Evolutionary conservation across 37 sponge, comb jelly and placozoan species (phyloP).

Genomic region (Aplysina aerophoba): DNA sequence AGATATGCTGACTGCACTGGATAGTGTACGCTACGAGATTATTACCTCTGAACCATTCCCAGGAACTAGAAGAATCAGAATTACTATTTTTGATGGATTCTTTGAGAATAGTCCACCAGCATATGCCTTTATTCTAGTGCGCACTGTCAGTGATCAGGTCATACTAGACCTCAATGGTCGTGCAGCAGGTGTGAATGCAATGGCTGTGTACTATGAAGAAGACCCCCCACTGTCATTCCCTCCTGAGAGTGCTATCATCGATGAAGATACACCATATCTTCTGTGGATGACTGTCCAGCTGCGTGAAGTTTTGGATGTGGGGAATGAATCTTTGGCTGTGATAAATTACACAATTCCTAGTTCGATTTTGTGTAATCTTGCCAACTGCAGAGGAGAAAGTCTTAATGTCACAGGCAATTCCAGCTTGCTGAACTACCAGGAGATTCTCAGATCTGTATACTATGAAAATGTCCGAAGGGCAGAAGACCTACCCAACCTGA

Average conservation of each 20-base stretch:
- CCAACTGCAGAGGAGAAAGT: conserved; percentile 42
- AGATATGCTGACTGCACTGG: conserved; percentile 54
- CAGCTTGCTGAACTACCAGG: conserved; percentile 32
- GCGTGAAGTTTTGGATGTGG: conserved; percentile 54
- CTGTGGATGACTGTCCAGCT: conserved; percentile 31
- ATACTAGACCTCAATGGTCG: conserved; percentile 51
- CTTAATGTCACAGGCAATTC: conserved; percentile 53
- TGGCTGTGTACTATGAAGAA: conserved; percentile 52
- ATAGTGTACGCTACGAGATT: conserved; percentile 52
- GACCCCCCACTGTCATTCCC: conserved; percentile 25
- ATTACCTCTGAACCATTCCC: conserved; percentile 49
- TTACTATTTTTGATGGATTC: conserved; percentile 66
- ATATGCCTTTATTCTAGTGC: conserved; percentile 30
- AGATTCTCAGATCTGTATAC: conserved; percentile 42
- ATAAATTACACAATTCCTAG: conserved; percentile 34
- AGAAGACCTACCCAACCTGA: conserved; percentile 56
- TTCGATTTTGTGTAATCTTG: conserved; percentile 32
- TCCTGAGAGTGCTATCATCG: conserved; percentile 25
- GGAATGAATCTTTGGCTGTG: conserved; percentile 46
- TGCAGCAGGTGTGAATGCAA: conserved; percentile 9
- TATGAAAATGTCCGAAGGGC: conserved; percentile 57
- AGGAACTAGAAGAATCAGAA: conserved; percentile 38
- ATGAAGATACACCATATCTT: conserved; percentile 54
- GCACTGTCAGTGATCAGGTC: conserved; percentile 47
- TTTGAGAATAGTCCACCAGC: conserved; percentile 47